Conservation (phyloP, 37 sponge, comb jelly and placozoan genomes). For the Dysidea cf. avara region DNA sequence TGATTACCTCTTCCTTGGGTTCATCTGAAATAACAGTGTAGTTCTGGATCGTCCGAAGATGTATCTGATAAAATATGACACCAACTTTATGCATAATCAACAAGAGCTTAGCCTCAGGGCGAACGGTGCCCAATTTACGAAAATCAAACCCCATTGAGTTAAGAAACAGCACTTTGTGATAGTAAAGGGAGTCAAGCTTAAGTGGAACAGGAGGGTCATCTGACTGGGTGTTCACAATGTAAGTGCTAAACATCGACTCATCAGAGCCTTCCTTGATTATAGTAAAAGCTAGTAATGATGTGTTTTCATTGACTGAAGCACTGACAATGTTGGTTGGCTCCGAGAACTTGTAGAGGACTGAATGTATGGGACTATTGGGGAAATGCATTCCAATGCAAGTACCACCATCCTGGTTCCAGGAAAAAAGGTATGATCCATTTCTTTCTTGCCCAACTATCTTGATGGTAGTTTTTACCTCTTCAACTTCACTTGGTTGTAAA, state of each 20-base stretch:
- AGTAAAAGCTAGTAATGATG: conserved; percentile 50
- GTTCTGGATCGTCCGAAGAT: not conserved
- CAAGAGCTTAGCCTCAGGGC: conserved; percentile 22
- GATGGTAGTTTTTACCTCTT: conserved; percentile 8
- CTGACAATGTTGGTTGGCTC: conserved; percentile 7
- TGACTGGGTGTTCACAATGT: conserved; percentile 55
- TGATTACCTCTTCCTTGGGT: conserved; percentile 25
- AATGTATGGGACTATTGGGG: not conserved
- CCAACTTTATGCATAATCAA: conserved; percentile 35
- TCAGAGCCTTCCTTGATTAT: conserved; percentile 11
- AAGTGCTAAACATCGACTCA: conserved; percentile 11
- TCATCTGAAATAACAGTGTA: conserved; percentile 13
- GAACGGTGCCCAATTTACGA: conserved; percentile 49
- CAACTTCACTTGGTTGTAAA: conserved; percentile 2
- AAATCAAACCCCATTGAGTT: conserved; percentile 15
- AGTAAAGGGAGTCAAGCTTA: conserved; percentile 2
- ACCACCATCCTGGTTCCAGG: conserved; percentile 29
- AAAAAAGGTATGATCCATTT: conserved; percentile 34
- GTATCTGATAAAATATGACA: conserved; percentile 39
- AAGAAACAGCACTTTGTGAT: too few relatives aligned
- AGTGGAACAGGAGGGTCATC: conserved; percentile 35
- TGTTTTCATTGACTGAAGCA: conserved; percentile 37
- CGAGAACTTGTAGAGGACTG: conserved; percentile 42
- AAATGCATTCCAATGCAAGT: conserved; percentile 32
- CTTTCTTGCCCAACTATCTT: conserved; percentile 49